These are phyloP conservation scores for Drosophila mimica DNA, from an alignment of 2,888 invertebrate genomes.

Conservation along the genomic window DNA sequence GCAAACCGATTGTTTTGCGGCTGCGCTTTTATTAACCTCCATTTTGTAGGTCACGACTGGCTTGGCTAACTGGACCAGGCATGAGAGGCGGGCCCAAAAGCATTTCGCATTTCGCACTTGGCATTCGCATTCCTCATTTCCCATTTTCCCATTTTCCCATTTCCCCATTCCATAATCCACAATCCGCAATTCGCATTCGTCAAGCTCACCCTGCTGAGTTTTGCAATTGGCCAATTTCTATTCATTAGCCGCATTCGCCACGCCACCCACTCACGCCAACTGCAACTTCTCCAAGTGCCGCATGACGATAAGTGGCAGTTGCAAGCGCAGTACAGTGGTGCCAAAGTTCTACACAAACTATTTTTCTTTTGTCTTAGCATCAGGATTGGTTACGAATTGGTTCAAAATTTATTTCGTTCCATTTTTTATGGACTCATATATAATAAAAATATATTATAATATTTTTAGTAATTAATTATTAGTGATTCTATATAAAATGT, in stretches of 20 bases:
- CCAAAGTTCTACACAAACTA: not conserved
- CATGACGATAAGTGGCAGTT: not conserved
- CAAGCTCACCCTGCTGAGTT: constrained; percentile 6
- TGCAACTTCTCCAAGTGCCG: not conserved
- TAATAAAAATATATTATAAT: not conserved
- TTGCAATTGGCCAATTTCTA: constrained; percentile 47
- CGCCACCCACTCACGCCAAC: constrained; percentile 35
- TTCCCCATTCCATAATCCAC: not conserved
- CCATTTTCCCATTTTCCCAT: not conserved
- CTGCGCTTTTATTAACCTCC: constrained; percentile 11
- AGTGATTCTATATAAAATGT: not conserved
- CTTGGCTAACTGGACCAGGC: constrained; percentile 12
- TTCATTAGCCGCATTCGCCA: constrained; percentile 44
- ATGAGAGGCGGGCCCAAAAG: constrained; percentile 10
- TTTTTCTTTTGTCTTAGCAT: not conserved
- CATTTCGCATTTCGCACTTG: constrained; percentile 17
- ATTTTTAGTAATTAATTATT: too few species aligned
- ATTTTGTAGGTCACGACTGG: constrained; percentile 28
- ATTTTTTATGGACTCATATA: not conserved
- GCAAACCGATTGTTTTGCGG: not conserved
- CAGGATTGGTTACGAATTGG: not conserved
- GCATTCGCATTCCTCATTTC: constrained; percentile 10
- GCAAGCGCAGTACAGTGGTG: constrained; percentile 34
- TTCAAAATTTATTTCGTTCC: not conserved
- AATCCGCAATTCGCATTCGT: constrained; percentile 12